Evolutionary conservation across 1,140 invertebrate genomes (phyloP), one percentile per base, ranked within the genome.

Genomic region (Anoplolepis gracilipes): DNA sequence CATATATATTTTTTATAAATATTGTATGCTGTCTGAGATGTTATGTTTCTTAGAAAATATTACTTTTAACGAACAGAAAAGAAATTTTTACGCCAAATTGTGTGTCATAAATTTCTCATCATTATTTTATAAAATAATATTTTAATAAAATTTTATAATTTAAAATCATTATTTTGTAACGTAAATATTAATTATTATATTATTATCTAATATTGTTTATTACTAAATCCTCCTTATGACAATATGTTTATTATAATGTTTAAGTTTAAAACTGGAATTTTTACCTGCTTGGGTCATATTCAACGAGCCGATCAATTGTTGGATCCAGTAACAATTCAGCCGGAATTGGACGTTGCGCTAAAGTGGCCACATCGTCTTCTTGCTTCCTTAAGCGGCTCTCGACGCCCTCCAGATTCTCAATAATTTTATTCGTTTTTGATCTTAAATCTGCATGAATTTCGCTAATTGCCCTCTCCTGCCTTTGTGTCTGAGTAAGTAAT

Each of bases 381-480:
- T 98, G 97, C 92, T 98, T 98, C 93, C 97, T 98, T 36, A 98
- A 93, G 53, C 97, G 95, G 86, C 97, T 97, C 91, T 98, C 97
- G 8, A 98, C 97, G 93, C 97, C 97, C 91, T 97, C 97, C 77
- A 98, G 95, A 92, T 98, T 98, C 82, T 97, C 97, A 28, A 98
- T 98, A 67, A 98, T 98, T 85, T 98, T 96, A 92, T 98, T 98
- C 0, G 97, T 97, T 93, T 98, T 98, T 0, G 96, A 93, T 81
- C 97, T 96, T 8, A 98, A 94, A 93, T 98, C 98, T 36, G 97
- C 97, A 92, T 98, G 97, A 75, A 98, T 98, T 94, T 98, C 97
- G 57, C 96, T 97, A 87, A 98, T 98, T 11, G 98, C 98, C 19
- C 98, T 95, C 92, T 98, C 98, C 91, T 98, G 98, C 25, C 98